A percentile compares a stretch with the other conserved stretches of the same genome.
phyloP scores from a whole-genome alignment of 35 echinoderm and acorn worm genomes.

The Heliocidaris tuberculata region DNA sequence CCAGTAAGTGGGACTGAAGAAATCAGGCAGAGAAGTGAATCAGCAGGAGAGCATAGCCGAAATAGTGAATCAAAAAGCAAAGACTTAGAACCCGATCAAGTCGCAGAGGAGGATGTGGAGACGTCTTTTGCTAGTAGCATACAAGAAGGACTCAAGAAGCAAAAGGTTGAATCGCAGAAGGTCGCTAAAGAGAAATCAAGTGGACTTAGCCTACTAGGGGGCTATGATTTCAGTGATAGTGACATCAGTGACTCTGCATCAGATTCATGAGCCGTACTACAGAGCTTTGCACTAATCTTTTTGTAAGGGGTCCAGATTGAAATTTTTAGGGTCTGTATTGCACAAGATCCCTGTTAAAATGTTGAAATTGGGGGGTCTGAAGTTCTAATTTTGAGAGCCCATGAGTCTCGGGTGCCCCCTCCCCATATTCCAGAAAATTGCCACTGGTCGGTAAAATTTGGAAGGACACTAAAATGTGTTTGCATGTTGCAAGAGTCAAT shows the following conservation, averaged over 20 bases:
- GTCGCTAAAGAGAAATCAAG: slow-evolving; percentile 52
- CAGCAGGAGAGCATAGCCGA: neutral
- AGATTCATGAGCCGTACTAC: neutral
- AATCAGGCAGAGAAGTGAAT: neutral
- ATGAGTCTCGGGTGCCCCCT: no score
- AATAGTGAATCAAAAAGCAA: neutral
- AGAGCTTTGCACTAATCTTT: neutral
- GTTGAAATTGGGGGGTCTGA: no score
- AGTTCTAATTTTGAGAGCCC: no score
- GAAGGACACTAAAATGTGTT: no score
- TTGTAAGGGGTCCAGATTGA: no score
- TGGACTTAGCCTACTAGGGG: slow-evolving; percentile 64
- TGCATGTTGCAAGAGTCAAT: no score
- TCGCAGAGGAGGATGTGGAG: neutral
- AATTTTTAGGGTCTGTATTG: no score
- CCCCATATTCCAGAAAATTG: no score
- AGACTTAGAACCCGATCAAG: neutral
- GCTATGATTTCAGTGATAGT: slow-evolving; percentile 69
- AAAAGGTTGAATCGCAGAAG: slow-evolving; percentile 29
- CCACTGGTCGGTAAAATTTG: no score
- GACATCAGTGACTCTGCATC: slow-evolving; percentile 4
- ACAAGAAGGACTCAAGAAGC: slow-evolving; percentile 72
- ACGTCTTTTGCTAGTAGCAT: slow-evolving; percentile 46
- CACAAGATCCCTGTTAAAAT: no score
- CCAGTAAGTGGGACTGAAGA: slow-evolving; percentile 8